These are phyloP conservation scores for Erpetoichthys calabaricus DNA, from an alignment of 2,797 vertebrate species.

Conservation along the genomic window DNA sequence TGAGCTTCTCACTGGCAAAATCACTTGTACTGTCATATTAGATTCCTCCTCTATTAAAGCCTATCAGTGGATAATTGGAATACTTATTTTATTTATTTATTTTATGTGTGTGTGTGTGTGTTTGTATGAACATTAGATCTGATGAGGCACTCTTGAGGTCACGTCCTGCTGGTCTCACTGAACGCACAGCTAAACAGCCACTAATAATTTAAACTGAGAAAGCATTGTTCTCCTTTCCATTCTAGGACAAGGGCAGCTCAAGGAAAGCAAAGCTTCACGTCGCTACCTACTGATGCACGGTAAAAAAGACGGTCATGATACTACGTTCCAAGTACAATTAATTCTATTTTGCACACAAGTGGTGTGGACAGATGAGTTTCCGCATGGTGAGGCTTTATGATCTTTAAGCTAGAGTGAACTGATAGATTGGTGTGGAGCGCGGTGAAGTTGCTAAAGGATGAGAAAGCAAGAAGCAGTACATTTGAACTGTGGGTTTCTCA, in stretches of 20 bases:
- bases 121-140: slow-evolving; percentile 47
- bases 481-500: slow-evolving; percentile 77
- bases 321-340: slow-evolving; percentile 70
- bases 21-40: slow-evolving; percentile 60
- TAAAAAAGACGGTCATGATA: slow-evolving; percentile 70
- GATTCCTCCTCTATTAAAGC: slow-evolving; percentile 58
- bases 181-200: slow-evolving; percentile 75
- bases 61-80: slow-evolving; percentile 77
- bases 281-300: slow-evolving; percentile 59
- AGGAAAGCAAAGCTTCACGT: slow-evolving; percentile 52
- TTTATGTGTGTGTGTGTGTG: no score
- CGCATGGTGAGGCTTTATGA: slow-evolving; percentile 64
- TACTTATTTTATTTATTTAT: slow-evolving; percentile 67
- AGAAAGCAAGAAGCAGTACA: slow-evolving; percentile 70
- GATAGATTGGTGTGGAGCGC: slow-evolving; percentile 60
- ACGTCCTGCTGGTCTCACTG: slow-evolving; percentile 61
- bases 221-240: slow-evolving; percentile 57
- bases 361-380: slow-evolving; percentile 66
- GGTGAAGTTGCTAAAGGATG: slow-evolving; percentile 67
- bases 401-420: slow-evolving; percentile 71
- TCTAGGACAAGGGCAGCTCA: slow-evolving; percentile 68
- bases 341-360: slow-evolving; percentile 58
- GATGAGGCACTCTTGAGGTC: slow-evolving; percentile 74
- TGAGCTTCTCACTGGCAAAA: slow-evolving; percentile 53
- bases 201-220: slow-evolving; percentile 85